These are phyloP conservation scores for Meda fulgida DNA, from an alignment of 2,797 vertebrate genomes.

Conservation along the genomic window DNA sequence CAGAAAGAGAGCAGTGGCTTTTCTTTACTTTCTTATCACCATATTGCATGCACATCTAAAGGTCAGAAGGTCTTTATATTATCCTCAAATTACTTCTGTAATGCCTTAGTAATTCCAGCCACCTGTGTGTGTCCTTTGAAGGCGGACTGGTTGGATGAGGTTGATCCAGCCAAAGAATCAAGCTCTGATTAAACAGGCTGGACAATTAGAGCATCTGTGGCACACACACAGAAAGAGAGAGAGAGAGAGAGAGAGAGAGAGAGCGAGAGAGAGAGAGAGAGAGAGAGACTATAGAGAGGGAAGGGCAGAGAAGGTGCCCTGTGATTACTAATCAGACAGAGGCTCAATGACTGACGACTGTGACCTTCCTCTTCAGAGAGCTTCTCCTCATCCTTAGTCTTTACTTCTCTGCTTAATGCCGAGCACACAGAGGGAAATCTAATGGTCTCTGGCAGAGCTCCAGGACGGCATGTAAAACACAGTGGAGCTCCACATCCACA, in stretches of 20 bases:
- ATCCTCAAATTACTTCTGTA: conserved; percentile 9
- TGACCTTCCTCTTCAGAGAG: conserved; percentile 45
- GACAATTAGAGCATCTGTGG: conserved; percentile 38
- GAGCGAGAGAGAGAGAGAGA: neutral
- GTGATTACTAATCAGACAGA: conserved; percentile 43
- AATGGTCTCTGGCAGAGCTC: conserved; percentile 43
- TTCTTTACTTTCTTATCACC: neutral
- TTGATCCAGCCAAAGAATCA: conserved; percentile 46
- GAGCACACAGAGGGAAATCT: conserved; percentile 5
- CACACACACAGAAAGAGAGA: neutral
- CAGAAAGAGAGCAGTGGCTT: neutral
- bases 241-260: neutral
- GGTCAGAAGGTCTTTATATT: neutral
- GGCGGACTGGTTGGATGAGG: conserved; percentile 6
- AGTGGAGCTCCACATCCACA: conserved; percentile 33
- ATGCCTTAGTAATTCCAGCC: conserved; percentile 9
- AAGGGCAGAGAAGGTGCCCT: conserved; percentile 18
- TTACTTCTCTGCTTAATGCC: conserved; percentile 26
- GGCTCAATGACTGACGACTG: conserved; percentile 7
- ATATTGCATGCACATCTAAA: conserved; percentile 4
- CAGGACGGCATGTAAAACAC: conserved; percentile 47
- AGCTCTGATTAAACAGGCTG: conserved; percentile 46
- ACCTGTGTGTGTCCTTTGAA: conserved; percentile 18
- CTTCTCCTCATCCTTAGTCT: neutral
- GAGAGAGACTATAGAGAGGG: neutral